These are phyloP conservation scores for Peromyscus californicus DNA, from an alignment of 2,113 vertebrate species.

Conservation along the genomic window DNA sequence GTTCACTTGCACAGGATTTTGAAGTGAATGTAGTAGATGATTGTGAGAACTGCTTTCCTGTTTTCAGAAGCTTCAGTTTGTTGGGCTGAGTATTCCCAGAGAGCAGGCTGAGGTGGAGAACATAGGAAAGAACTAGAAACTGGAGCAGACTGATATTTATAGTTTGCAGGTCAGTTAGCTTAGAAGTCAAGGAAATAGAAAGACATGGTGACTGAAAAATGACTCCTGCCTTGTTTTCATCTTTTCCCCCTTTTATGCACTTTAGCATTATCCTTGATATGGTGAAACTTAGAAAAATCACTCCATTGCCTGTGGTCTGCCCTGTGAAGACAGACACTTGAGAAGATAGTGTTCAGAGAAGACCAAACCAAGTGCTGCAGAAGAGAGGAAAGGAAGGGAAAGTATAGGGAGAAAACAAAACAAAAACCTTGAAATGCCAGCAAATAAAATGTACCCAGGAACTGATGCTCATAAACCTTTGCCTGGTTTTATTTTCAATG, in stretches of 20 bases:
- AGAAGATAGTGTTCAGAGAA: conserved; percentile 38
- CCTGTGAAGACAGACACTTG: conserved; percentile 58
- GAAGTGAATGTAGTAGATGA: neutral
- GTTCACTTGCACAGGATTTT: neutral
- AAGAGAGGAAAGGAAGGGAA: neutral
- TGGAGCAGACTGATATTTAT: neutral
- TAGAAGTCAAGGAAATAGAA: conserved; percentile 57
- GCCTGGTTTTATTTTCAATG: conserved; percentile 54
- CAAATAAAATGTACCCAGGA: conserved; percentile 29
- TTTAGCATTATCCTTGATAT: conserved; percentile 9
- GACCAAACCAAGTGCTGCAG: neutral
- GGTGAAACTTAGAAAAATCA: conserved; percentile 40
- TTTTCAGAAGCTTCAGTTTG: neutral
- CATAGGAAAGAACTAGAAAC: conserved; percentile 21
- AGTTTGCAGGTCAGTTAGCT: conserved; percentile 8
- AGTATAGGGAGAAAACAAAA: neutral
- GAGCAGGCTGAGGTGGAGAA: neutral
- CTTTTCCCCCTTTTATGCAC: neutral
- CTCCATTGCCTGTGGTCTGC: conserved; percentile 24
- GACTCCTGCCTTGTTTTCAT: conserved; percentile 24
- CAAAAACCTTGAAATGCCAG: neutral
- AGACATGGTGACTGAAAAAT: conserved; percentile 22
- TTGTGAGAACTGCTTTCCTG: neutral
- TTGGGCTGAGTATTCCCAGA: neutral
- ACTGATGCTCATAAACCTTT: conserved; percentile 52